These are phyloP conservation scores for Nannospalax galili DNA, from an alignment of 2,113 vertebrate genomes.

Conservation along the genomic window DNA sequence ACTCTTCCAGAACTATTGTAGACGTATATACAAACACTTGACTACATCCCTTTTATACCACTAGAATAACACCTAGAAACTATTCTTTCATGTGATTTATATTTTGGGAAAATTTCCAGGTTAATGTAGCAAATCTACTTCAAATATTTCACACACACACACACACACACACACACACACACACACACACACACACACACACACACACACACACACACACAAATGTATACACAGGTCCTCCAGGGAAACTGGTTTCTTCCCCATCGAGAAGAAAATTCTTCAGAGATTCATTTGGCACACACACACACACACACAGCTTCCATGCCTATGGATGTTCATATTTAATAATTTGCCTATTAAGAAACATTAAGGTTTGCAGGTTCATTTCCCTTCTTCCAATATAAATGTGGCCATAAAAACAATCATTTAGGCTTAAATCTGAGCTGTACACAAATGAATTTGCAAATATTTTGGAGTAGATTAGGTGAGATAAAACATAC, in stretches of 20 bases:
- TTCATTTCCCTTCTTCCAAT: background rate
- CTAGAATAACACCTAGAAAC: background rate
- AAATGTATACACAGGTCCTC: no score
- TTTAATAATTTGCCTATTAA: background rate
- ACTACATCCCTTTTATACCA: background rate
- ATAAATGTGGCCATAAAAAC: background rate
- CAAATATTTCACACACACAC: background rate
- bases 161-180: no score
- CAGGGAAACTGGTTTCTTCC: no score
- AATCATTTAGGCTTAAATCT: background rate
- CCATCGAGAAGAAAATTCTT: no score
- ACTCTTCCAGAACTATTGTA: background rate
- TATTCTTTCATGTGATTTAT: slow-evolving; percentile 31
- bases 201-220: no score
- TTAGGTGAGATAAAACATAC: slow-evolving; percentile 16
- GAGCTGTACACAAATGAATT: background rate
- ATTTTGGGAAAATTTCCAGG: background rate
- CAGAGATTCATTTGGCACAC: no score
- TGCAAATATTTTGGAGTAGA: background rate
- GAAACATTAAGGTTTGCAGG: background rate
- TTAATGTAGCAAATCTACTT: slow-evolving; percentile 21
- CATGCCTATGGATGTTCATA: background rate
- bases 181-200: no score
- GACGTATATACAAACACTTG: background rate
- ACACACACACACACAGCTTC: no score